phyloP scores from a whole-genome alignment of 2,113 vertebrate species.

The Melozone crissalis region DNA sequence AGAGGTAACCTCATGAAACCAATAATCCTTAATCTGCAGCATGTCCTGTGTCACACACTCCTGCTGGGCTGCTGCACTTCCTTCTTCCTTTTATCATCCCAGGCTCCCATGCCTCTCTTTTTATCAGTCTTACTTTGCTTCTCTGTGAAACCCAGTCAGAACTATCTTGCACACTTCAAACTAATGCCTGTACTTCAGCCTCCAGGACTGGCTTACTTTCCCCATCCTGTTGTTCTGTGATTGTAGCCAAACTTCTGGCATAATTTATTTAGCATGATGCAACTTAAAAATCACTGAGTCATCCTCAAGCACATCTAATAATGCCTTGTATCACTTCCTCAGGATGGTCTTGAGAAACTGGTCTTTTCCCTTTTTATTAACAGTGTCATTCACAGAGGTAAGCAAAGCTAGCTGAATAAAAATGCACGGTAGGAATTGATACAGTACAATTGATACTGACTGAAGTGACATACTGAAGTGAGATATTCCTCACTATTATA shows the following conservation, averaged over 20 bases:
- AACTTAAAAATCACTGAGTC: neutral
- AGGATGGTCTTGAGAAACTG: neutral
- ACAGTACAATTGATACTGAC: neutral
- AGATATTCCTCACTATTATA: neutral
- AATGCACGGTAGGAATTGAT: neutral
- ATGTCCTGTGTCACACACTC: neutral
- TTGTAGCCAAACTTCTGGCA: neutral
- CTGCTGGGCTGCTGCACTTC: neutral
- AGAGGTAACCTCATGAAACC: neutral
- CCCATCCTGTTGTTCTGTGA: neutral
- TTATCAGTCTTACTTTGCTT: neutral
- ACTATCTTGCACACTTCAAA: neutral
- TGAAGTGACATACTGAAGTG: neutral
- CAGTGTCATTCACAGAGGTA: neutral
- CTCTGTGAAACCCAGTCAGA: neutral
- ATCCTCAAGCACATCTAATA: neutral
- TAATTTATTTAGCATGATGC: neutral
- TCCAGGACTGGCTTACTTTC: neutral
- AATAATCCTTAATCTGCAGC: neutral
- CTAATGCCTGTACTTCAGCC: neutral
- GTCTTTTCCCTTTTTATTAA: neutral
- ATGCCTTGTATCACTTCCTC: conserved; percentile 37
- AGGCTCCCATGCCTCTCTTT: neutral
- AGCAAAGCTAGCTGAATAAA: neutral
- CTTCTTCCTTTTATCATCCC: neutral